phyloP scores from a whole-genome alignment of 2,113 vertebrate genomes.

The Marcusenius ussheri region DNA sequence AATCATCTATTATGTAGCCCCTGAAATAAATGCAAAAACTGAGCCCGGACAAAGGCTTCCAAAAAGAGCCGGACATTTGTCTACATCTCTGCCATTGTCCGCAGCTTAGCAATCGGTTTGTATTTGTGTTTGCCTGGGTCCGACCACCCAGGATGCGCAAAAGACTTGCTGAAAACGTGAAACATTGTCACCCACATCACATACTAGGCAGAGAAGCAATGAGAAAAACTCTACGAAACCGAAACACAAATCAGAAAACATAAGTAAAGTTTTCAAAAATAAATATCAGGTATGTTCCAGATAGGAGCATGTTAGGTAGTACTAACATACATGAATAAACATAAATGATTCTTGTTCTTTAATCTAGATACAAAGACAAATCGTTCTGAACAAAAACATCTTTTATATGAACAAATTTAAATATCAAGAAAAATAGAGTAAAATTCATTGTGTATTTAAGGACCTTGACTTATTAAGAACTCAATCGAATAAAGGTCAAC shows the following conservation, averaged over 20 bases:
- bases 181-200: constrained; percentile 73
- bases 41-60: constrained; percentile 78
- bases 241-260: neutral
- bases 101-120: constrained; percentile 91
- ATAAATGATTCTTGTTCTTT: neutral
- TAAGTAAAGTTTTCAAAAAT: neutral
- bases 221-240: constrained; percentile 2
- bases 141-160: constrained; percentile 82
- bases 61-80: constrained; percentile 86
- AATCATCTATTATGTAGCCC: constrained; percentile 85
- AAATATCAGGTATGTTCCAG: neutral
- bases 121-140: constrained; percentile 85
- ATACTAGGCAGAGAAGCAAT: constrained; percentile 50
- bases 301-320: neutral
- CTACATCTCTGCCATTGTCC: constrained; percentile 85
- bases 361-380: neutral
- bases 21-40: constrained; percentile 93
- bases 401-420: neutral
- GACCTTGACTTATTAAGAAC: neutral
- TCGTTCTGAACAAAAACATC: neutral
- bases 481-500: neutral
- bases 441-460: neutral
- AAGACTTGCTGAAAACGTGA: constrained; percentile 59
- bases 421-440: neutral
- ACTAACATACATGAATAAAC: neutral